Evolutionary conservation across 2,888 invertebrate genomes (phyloP), one percentile per base, ranked within the genome.

Genomic region (Philaethria dido): DNA sequence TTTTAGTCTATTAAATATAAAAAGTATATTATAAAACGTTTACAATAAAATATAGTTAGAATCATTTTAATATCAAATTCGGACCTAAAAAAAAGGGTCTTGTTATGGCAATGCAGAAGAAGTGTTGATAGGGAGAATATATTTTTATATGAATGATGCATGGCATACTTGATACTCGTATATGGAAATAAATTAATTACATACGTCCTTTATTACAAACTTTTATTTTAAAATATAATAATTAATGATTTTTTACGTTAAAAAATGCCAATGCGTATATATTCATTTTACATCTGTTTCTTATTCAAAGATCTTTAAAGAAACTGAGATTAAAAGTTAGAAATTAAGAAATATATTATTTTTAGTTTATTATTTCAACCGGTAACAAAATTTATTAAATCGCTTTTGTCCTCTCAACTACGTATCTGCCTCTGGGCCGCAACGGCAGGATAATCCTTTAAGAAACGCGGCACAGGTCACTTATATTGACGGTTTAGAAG

Each of bases 11-110:
- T 45, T n/a, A 29, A 44, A 39, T 14, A 6, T n/a, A 62, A 57
- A 66, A 66, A 59, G 4, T n/a, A 20, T 29, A n/a, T 36, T 44
- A 44, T 44, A 63, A 45, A 55, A 64, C 44, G 47, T 33, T 20
- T 20, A 47, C 29, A 59, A 18, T 45, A 33, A 18, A 8, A 45
- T 33, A 55, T 59, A 59, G 44, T 66, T 65, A 54, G 63, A 69
- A 71, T 64, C 78, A 84, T 83, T 81, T 80, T 80, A 81, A 83
- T 82, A 82, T 72, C 72, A 77, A 80, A 82, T 80, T 78, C 80
- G 77, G 74, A 68, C 73, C 73, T 68, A 73, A 73, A 72, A 74
- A 74, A 70, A 67, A 74, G 69, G 65, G 69, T 59, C 71, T 70
- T 72, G 72, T 68, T 66, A 25, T 52, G 66, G 61, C 50, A 44